Percentiles rank a stretch among this genome's conserved stretches.
Evolutionary conservation across 2,113 vertebrate genomes (phyloP).

Genomic region (Bambusicola thoracicus): DNA sequence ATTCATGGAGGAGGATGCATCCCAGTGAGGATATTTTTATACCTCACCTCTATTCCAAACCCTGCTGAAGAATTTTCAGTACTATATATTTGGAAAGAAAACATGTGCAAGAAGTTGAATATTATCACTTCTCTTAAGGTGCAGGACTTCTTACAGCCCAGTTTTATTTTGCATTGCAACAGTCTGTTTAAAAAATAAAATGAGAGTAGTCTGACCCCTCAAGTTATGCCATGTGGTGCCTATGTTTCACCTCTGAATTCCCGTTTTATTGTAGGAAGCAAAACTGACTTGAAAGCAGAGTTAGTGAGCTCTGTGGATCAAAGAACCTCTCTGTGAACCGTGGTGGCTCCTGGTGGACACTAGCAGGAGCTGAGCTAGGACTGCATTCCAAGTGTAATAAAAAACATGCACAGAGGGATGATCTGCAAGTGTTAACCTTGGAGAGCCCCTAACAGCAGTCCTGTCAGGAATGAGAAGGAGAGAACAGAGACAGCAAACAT

Average conservation of each 20-base stretch:
- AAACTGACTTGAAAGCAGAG: neutral
- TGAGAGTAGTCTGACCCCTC: neutral
- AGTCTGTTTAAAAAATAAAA: neutral
- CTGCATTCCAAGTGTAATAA: neutral
- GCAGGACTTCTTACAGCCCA: neutral
- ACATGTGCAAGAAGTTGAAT: neutral
- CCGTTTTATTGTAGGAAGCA: neutral
- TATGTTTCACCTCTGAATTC: neutral
- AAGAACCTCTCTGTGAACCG: neutral
- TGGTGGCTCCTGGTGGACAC: neutral
- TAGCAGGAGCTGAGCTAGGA: neutral
- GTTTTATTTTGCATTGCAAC: neutral
- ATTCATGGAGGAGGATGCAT: neutral
- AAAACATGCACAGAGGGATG: neutral
- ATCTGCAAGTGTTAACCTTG: neutral
- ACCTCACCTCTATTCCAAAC: neutral
- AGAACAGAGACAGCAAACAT: neutral
- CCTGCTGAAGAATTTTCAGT: neutral
- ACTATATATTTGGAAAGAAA: neutral
- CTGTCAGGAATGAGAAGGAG: neutral
- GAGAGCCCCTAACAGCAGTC: neutral
- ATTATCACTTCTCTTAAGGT: neutral
- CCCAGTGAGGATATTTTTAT: neutral
- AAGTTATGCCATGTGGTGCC: neutral
- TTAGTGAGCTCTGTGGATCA: neutral